Evolutionary conservation across 2,797 vertebrate species (phyloP), one percentile per base, ranked within the genome.

Genomic region (Valencia hispanica): DNA sequence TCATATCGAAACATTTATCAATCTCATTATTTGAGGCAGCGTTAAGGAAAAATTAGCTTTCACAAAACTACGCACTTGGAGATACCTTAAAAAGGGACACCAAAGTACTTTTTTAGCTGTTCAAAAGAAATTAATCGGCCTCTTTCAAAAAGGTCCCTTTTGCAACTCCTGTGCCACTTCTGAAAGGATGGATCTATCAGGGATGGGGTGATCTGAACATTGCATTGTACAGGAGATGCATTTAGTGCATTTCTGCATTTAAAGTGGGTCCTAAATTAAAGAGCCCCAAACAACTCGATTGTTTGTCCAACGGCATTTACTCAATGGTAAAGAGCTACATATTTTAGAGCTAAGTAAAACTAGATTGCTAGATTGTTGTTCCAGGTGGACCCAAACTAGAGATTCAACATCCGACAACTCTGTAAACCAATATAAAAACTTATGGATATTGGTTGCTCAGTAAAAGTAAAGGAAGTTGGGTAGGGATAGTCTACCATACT

Each of bases 211-310:
- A 25, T 12, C 17, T 39, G 2, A 18, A 66, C 10, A 15, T 66
- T 66, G 10, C 2, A 66, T n/a, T 15, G 12, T 12, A 66, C 4
- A 41, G 39, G 63, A 43, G 39, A 66, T 66, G 63, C 39, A 66
- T 5, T 10, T n/a, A 66, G 22, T 66, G 63, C 10, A 20, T 66
- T 18, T 14, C 36, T 43, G 11, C 22, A 41, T 66, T 66, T 5
- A 41, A 66, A 66, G 15, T 66, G 22, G 14, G 63, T 66, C 36
- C 63, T 43, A 66, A 66, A 66, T 66, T 66, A 50, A 20, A 50
- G 48, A 50, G 48, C 48, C 20, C 15, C 48, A 11, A 30, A 32
- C 57, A 17, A 32, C 15, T 30, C 9, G 27, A 59, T 18, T 59
- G 22, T 61, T 32, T 30, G 57, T 61, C 6, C 5, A 8, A 34